Conservation (phyloP, 2,797 vertebrate species). For the Dendrocincla fuliginosa region DNA sequence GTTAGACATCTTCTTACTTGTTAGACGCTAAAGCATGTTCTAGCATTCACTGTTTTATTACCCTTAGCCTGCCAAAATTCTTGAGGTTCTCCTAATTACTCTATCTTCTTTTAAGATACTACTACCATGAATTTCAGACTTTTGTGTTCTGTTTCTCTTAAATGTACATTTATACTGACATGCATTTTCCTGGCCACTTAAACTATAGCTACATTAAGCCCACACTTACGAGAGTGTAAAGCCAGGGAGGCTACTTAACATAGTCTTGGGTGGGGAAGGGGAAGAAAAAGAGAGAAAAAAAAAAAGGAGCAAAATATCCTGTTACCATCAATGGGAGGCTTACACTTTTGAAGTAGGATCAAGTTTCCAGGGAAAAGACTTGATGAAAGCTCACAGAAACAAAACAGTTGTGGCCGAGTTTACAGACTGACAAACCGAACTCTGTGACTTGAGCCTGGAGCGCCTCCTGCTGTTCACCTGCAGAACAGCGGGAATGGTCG, state of each 20-base stretch:
- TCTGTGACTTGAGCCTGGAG: background rate
- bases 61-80: constrained; percentile 44
- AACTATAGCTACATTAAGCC: background rate
- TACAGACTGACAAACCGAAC: background rate
- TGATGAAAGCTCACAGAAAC: background rate
- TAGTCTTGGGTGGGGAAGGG: background rate
- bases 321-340: background rate
- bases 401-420: background rate
- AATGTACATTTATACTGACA: background rate
- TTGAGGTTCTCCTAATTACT: constrained; percentile 55
- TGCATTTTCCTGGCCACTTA: background rate
- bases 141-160: constrained; percentile 14
- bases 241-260: background rate
- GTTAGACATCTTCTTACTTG: constrained; percentile 47
- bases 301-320: background rate
- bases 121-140: constrained; percentile 27
- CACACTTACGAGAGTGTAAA: background rate
- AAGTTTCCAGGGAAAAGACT: background rate
- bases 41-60: constrained; percentile 39
- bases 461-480: background rate
- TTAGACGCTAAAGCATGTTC: background rate
- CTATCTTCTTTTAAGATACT: constrained; percentile 34
- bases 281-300: background rate
- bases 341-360: background rate
- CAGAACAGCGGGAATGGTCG: background rate